Percentiles rank a stretch among this genome's conserved stretches.
Evolutionary conservation across 53 echinoderm and acorn worm species (phyloP).

Genomic region (Actinopyga echinites): DNA sequence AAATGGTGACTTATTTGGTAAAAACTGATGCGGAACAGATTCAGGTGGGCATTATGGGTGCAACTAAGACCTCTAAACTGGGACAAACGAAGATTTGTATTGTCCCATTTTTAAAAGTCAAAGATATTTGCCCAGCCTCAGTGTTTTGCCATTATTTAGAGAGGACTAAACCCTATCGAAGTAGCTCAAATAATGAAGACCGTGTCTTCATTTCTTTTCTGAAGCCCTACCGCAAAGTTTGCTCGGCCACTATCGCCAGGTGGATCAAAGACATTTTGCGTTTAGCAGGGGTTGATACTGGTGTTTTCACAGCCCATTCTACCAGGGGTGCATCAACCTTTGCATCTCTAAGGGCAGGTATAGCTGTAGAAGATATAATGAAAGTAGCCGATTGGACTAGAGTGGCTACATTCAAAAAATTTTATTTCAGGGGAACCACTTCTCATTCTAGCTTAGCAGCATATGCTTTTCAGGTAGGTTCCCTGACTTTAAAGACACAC

Average conservation of each 20-base stretch:
- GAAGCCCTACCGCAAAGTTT: neutral
- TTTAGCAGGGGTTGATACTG: constrained; percentile 20
- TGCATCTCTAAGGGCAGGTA: constrained; percentile 17
- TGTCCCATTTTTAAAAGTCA: neutral
- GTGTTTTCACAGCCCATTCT: constrained; percentile 42
- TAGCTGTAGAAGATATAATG: constrained; percentile 30
- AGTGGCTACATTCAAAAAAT: constrained; percentile 10
- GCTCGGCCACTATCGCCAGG: too few species aligned
- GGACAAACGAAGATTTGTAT: neutral
- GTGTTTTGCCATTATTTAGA: neutral
- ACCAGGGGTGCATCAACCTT: constrained; percentile 23
- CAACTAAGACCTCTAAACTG: constrained; percentile 13
- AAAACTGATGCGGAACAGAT: neutral
- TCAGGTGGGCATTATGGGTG: neutral
- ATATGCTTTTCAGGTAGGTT: neutral
- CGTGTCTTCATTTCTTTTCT: neutral
- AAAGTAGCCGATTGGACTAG: constrained; percentile 31
- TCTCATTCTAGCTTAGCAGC: neutral
- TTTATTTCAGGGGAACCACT: neutral
- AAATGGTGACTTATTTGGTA: neutral
- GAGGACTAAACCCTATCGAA: neutral
- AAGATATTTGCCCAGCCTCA: neutral
- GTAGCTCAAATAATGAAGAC: neutral
- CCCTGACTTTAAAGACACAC: constrained; percentile 5
- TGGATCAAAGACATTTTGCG: constrained; percentile 24